Percentiles rank a stretch among this genome's conserved stretches.
Conservation (phyloP, 1,140 invertebrate species). For the Cydia amplana region DNA sequence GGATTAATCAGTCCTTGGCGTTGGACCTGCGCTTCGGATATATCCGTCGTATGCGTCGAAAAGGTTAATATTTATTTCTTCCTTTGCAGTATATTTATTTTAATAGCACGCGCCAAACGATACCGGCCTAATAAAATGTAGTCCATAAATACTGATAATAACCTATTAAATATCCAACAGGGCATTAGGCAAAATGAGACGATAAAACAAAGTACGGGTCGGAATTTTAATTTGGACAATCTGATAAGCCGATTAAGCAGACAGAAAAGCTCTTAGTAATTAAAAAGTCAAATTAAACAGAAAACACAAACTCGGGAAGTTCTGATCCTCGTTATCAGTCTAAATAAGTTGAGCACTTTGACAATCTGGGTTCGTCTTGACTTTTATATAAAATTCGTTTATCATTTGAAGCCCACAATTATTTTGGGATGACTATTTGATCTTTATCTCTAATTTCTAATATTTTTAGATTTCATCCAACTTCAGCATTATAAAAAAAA, state of each 20-base stretch:
- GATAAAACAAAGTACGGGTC: constrained; percentile 58
- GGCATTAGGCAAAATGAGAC: constrained; percentile 37
- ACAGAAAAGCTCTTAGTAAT: constrained; percentile 59
- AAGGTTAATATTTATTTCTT: no score
- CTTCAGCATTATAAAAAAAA: no score
- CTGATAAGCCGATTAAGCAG: constrained; percentile 66
- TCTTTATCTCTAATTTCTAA: background rate
- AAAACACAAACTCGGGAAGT: constrained; percentile 42
- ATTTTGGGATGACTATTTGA: background rate
- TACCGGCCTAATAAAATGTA: constrained; percentile 26
- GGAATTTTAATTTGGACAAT: constrained; percentile 67
- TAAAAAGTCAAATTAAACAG: constrained; percentile 70
- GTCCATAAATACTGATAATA: constrained; percentile 23
- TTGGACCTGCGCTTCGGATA: no score
- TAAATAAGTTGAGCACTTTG: constrained; percentile 28
- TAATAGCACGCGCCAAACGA: constrained; percentile 15
- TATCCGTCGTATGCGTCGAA: no score
- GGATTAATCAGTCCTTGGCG: no score
- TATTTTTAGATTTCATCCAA: background rate
- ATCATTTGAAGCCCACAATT: background rate
- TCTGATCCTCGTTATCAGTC: constrained; percentile 24
- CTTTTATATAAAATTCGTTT: constrained; percentile 25
- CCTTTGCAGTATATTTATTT: constrained; percentile 4
- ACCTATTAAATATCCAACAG: constrained; percentile 20
- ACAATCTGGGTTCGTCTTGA: constrained; percentile 11